Percentiles rank a stretch among this genome's conserved stretches.
Conservation (phyloP, 2,888 invertebrate genomes). For the Argyresthia albistria region DNA sequence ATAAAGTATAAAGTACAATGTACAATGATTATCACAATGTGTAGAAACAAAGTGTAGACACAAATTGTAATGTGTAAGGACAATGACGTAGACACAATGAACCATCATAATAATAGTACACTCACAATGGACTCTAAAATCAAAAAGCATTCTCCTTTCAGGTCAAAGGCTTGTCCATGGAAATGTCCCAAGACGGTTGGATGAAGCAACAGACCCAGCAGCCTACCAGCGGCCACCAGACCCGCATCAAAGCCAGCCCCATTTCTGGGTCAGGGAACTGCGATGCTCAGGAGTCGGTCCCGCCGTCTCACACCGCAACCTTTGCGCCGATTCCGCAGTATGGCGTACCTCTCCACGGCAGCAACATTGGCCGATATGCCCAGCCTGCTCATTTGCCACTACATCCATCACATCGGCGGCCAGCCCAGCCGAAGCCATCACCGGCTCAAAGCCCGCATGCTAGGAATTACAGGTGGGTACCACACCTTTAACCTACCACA, state of each 20-base stretch:
- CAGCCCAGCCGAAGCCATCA: slow-evolving; percentile 61
- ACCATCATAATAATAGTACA: too few species aligned
- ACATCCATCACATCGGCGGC: slow-evolving; percentile 66
- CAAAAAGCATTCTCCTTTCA: slow-evolving; percentile 22
- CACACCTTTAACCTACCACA: too few species aligned
- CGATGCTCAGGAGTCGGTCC: slow-evolving; percentile 74
- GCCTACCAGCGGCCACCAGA: slow-evolving; percentile 48
- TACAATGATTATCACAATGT: too few species aligned
- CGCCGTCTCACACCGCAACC: slow-evolving; percentile 42
- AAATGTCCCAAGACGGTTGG: slow-evolving; percentile 66
- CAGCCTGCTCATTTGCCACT: slow-evolving; percentile 69
- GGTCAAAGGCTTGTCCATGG: slow-evolving; percentile 67
- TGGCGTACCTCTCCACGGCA: slow-evolving; percentile 46
- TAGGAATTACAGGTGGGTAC: slow-evolving; percentile 65
- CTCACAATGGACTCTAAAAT: neutral
- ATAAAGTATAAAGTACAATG: too few species aligned
- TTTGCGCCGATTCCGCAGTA: slow-evolving; percentile 60
- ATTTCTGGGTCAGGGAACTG: slow-evolving; percentile 57
- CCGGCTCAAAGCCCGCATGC: slow-evolving; percentile 68
- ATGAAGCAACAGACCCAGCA: slow-evolving; percentile 63
- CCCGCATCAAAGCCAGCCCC: slow-evolving; percentile 61
- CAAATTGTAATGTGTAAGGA: too few species aligned
- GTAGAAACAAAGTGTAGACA: too few species aligned
- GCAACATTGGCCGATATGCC: slow-evolving; percentile 60
- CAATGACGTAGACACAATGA: too few species aligned